phyloP scores from a whole-genome alignment of 2,797 vertebrate genomes.

The Mastacembelus armatus region DNA sequence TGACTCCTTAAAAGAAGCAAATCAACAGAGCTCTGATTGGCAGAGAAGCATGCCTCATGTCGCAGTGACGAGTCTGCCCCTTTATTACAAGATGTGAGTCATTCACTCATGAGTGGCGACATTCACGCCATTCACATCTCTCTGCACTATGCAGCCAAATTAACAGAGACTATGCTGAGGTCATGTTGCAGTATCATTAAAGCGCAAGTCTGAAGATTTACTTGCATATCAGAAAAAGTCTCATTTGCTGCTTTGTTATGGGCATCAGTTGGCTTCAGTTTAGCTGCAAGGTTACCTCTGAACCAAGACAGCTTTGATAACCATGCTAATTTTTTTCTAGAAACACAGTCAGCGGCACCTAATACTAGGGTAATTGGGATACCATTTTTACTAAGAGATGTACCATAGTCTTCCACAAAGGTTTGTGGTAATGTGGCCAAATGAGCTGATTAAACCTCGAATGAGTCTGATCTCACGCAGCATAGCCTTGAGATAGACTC shows the following conservation, averaged over 20 bases:
- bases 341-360: not conserved
- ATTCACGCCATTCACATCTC: conserved; percentile 13
- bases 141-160: conserved; percentile 7
- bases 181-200: not conserved
- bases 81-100: conserved; percentile 40
- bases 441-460: conserved; percentile 55
- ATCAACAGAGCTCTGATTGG: conserved; percentile 7
- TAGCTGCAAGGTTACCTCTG: not conserved
- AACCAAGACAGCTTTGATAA: not conserved
- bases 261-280: not conserved
- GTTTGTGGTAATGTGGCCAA: conserved; percentile 22
- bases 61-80: conserved; percentile 3
- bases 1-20: not conserved
- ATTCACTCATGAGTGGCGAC: not conserved
- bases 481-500: conserved; percentile 60
- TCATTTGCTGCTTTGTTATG: not conserved
- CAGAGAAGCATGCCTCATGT: conserved; percentile 3
- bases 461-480: conserved; percentile 53
- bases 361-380: conserved; percentile 6
- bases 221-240: not conserved
- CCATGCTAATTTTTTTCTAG: not conserved
- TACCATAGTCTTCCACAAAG: conserved; percentile 9
- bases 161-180: conserved; percentile 7
- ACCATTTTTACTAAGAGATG: not conserved
- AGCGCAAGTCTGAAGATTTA: not conserved